Conservation (phyloP, 2,113 vertebrate genomes). For the Melospiza georgiana region DNA sequence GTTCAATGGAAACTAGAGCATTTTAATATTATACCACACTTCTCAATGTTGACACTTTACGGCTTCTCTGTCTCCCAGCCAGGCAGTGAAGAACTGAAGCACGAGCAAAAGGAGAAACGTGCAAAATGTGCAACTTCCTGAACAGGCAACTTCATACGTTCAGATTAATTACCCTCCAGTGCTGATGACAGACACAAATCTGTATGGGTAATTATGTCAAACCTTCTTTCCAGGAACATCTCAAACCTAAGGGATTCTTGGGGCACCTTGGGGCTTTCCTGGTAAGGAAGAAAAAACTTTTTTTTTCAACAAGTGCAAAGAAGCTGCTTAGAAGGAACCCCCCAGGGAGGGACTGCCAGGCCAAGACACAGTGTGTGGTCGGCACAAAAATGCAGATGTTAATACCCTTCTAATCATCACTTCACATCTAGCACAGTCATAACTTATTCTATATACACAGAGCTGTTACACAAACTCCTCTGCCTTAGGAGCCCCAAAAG, state of each 20-base stretch:
- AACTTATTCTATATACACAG: neutral
- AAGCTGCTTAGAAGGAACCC: neutral
- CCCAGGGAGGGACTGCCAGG: neutral
- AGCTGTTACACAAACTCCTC: neutral
- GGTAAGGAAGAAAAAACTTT: fast-evolving
- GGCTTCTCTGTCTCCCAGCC: neutral
- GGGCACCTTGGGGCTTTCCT: neutral
- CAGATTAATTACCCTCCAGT: neutral
- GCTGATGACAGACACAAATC: neutral
- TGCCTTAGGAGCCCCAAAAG: neutral
- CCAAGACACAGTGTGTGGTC: neutral
- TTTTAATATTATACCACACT: constrained; percentile 24
- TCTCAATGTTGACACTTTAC: constrained; percentile 8
- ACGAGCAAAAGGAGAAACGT: neutral
- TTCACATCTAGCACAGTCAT: neutral
- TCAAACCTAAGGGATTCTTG: neutral
- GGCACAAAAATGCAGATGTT: neutral
- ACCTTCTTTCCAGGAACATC: neutral
- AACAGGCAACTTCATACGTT: neutral
- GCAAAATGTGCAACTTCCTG: neutral
- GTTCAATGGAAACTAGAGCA: constrained; percentile 16
- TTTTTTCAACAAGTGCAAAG: neutral
- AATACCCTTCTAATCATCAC: neutral
- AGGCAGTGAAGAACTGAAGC: neutral
- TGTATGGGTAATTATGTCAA: neutral